These are phyloP conservation scores for Chorisops tibialis DNA, from an alignment of 2,888 invertebrate species.

Conservation along the genomic window DNA sequence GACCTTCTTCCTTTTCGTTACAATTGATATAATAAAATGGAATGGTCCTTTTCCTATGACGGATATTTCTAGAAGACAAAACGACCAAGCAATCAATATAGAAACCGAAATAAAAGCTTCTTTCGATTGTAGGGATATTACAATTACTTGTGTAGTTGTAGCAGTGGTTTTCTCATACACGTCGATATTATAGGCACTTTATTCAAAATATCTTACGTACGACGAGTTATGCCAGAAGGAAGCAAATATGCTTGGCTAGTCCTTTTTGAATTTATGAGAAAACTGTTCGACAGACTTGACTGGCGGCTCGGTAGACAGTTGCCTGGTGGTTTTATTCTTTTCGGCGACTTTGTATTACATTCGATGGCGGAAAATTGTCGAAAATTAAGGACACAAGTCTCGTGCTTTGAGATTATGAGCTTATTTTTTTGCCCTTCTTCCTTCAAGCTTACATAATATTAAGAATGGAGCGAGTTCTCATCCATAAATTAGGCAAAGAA, in stretches of 20 bases:
- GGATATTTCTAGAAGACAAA: no score
- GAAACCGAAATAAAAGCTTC: no score
- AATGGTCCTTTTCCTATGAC: no score
- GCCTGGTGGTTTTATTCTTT: neutral
- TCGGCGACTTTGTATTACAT: constrained; percentile 1
- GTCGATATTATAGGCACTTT: no score
- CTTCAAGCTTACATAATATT: no score
- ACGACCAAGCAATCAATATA: no score
- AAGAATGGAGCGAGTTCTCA: neutral
- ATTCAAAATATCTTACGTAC: no score
- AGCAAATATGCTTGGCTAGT: neutral
- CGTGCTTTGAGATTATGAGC: neutral
- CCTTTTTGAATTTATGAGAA: neutral
- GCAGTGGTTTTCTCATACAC: no score
- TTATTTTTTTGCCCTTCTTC: neutral
- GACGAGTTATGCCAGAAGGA: neutral
- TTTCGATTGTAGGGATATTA: no score
- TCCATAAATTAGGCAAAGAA: neutral
- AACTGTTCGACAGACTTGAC: neutral
- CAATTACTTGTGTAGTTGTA: no score
- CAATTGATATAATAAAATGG: no score
- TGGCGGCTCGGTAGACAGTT: neutral
- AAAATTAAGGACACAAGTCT: constrained; percentile 7
- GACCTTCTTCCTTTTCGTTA: no score
- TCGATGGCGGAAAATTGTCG: neutral